Percentiles rank a stretch among this genome's conserved stretches.
phyloP scores from a whole-genome alignment of 2,797 vertebrate genomes.

The Mus caroli region DNA sequence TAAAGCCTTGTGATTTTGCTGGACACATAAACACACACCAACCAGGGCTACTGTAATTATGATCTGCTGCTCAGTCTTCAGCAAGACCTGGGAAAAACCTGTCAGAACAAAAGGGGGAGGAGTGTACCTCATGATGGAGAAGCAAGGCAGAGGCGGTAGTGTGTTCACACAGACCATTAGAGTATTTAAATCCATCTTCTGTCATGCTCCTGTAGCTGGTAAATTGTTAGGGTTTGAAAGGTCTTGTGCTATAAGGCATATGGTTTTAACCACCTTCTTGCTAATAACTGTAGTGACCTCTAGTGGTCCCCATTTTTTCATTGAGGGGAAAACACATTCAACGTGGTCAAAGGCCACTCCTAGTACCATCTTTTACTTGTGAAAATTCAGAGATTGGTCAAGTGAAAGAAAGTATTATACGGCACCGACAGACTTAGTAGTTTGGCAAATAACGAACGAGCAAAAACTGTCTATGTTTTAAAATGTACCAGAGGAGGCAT shows the following conservation, averaged over 20 bases:
- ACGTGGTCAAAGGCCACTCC: background rate
- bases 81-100: background rate
- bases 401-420: background rate
- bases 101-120: background rate
- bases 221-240: background rate
- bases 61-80: background rate
- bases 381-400: conserved; percentile 38
- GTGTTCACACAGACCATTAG: background rate
- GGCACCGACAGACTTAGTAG: background rate
- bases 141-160: background rate
- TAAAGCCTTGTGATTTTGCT: background rate
- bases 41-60: background rate
- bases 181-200: background rate
- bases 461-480: background rate
- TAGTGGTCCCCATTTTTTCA: conserved; percentile 64
- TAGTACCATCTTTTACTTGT: background rate
- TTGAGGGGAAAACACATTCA: rapidly evolving
- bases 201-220: background rate
- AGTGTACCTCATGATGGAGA: background rate
- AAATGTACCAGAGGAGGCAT: background rate
- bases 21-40: background rate
- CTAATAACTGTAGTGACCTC: conserved; percentile 79
- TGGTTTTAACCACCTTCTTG: background rate
- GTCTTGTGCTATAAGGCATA: background rate
- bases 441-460: background rate